Percentiles rank a stretch among this genome's conserved stretches.
Conservation (phyloP, 2,888 invertebrate species). For the Aphidius colemani region DNA sequence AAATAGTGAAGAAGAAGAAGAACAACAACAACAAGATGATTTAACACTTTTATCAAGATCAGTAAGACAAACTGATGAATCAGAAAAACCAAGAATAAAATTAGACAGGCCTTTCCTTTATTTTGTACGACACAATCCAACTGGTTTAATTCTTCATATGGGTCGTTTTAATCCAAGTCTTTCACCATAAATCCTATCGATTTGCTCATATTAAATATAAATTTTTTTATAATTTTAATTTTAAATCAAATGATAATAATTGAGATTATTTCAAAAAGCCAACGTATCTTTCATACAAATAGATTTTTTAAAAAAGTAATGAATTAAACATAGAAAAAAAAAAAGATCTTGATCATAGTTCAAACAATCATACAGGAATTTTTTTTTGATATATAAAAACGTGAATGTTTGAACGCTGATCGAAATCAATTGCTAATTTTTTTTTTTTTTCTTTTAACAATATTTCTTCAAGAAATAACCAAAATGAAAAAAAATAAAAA, state of each 20-base stretch:
- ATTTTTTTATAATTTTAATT: conserved; percentile 4
- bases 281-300: conserved; percentile 13
- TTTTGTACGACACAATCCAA: conserved; percentile 87
- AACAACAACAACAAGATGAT: no score
- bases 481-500: background rate
- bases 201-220: background rate
- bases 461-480: background rate
- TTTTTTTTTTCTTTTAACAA: background rate
- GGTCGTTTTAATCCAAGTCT: conserved; percentile 86
- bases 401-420: conserved; percentile 38
- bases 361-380: conserved; percentile 31
- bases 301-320: conserved; percentile 11
- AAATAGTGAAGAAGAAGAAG: conserved; percentile 40
- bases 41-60: conserved; percentile 31
- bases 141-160: conserved; percentile 87
- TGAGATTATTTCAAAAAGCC: conserved; percentile 27
- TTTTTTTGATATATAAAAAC: conserved; percentile 3
- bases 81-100: conserved; percentile 73
- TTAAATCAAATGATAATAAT: background rate
- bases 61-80: conserved; percentile 40
- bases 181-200: conserved; percentile 64
- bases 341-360: conserved; percentile 40
- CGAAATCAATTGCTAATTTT: conserved; percentile 30
- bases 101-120: conserved; percentile 88
- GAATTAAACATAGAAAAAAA: background rate